Evolutionary conservation across 2,797 vertebrate genomes (phyloP), one percentile per base, ranked within the genome.

Genomic region (Oreochromis mossambicus): DNA sequence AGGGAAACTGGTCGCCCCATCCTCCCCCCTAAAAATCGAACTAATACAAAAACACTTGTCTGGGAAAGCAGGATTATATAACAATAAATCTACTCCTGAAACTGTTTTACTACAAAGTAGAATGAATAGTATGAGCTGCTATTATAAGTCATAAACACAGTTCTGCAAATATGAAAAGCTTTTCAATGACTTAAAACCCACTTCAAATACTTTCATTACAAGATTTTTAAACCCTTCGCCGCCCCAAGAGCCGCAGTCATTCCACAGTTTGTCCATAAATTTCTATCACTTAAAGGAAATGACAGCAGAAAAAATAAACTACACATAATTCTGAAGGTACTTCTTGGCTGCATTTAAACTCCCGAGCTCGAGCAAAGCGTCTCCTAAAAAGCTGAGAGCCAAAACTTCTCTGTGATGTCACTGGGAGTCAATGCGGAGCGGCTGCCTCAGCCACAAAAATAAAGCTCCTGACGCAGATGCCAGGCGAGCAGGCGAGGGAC

Each of bases 121-220:
- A 15, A n/a, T 8, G 17, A 76, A 77, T 78, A 38, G 54, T 68
- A 80, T 43, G 14, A 83, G 78, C 38, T 24, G 52, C 80, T 78
- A 41, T 83, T 80, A 82, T 41, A 81, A 91, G 51, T 54, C 46
- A 73, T 58, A 80, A 84, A 88, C 58, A 77, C 15, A 50, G 61
- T 83, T 51, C 46, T 52, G 24, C 14, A 58, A 50, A 85, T 48
- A 84, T 78, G 48, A 85, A 89, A 84, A 81, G 86, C 68, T 81
- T 88, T 88, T 81, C 66, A 89, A 75, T 78, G 66, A 70, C 38
- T 73, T 24, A 82, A 88, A 68, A 89, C 77, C 80, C 68, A 88
- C 81, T 83, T 92, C 81, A 88, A 87, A 90, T 32, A 61, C 61
- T 89, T 81, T 86, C 34, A 79, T 58, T 56, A 54, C 32, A 82